These are phyloP conservation scores for Desmophyllum pertusum DNA, from an alignment of 92 coral and sea anemone species.

Conservation along the genomic window DNA sequence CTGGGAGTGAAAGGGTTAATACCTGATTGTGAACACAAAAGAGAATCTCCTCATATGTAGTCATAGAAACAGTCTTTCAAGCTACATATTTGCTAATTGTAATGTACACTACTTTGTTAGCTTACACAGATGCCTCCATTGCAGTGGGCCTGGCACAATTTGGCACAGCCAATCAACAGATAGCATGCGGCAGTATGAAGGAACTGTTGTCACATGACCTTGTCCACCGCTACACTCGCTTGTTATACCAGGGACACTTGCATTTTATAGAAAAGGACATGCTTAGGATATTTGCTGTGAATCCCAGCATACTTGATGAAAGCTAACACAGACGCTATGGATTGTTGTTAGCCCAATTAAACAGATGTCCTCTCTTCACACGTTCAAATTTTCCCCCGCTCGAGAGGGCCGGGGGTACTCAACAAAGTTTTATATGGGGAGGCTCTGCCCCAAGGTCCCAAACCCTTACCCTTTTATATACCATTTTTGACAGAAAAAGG, in stretches of 20 bases:
- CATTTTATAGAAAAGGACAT: slow-evolving; percentile 95
- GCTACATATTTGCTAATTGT: background rate
- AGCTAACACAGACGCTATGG: slow-evolving; percentile 2
- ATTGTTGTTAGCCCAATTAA: background rate
- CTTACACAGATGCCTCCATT: slow-evolving; percentile 55
- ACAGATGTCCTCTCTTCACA: too few species aligned
- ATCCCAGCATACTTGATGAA: slow-evolving; percentile 56
- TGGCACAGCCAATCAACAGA: slow-evolving; percentile 85
- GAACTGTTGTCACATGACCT: slow-evolving; percentile 73
- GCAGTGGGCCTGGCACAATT: slow-evolving; percentile 97
- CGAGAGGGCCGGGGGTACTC: too few species aligned
- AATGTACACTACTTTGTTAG: slow-evolving; percentile 12
- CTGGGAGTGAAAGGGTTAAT: too few species aligned
- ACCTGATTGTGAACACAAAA: too few species aligned
- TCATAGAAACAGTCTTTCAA: background rate
- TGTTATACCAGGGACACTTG: slow-evolving; percentile 89
- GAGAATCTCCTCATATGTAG: background rate
- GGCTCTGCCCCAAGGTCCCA: too few species aligned
- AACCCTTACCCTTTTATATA: too few species aligned
- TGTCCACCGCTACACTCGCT: slow-evolving; percentile 93
- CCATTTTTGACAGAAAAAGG: too few species aligned
- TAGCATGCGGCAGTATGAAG: slow-evolving; percentile 87
- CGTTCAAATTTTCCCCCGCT: too few species aligned
- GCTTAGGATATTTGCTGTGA: slow-evolving; percentile 77
- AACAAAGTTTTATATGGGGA: too few species aligned